Percentiles rank a stretch among this genome's conserved stretches.
Evolutionary conservation across 1,140 invertebrate genomes (phyloP).

Genomic region (Hyposmocoma kahamanoa): DNA sequence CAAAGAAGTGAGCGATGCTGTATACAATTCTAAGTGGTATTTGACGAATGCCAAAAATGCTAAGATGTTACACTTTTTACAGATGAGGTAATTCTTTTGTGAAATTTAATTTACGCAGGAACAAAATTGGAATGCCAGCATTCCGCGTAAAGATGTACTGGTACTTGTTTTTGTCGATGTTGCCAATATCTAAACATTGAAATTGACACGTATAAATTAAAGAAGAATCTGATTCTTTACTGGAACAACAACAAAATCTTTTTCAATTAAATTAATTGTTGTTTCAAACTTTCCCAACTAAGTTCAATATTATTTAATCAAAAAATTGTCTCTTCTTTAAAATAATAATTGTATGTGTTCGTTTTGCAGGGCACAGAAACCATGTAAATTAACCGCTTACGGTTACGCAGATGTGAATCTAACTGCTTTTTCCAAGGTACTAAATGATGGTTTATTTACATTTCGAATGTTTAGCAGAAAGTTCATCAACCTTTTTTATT

Average conservation of each 20-base stretch:
- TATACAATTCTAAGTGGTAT: constrained; percentile 40
- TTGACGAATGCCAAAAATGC: constrained; percentile 8
- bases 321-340: neutral
- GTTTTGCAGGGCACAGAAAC: constrained; percentile 28
- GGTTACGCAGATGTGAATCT: constrained; percentile 14
- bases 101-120: no score
- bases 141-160: no score
- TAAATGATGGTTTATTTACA: no score
- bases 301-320: neutral
- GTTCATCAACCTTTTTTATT: no score
- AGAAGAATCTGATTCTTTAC: no score
- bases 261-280: neutral
- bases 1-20: constrained; percentile 26
- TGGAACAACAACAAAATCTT: no score
- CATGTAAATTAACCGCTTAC: constrained; percentile 12
- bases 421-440: constrained; percentile 9
- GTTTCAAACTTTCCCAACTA: neutral
- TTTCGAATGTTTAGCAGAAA: no score
- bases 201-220: no score
- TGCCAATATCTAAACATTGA: no score
- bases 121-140: no score
- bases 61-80: constrained; percentile 24
- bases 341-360: neutral
- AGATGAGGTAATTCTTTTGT: constrained; percentile 34
- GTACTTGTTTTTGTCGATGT: no score